Base-by-base conservation (phyloP, 2,888 invertebrate genomes). In the Drosophila subsilvestris region DNA sequence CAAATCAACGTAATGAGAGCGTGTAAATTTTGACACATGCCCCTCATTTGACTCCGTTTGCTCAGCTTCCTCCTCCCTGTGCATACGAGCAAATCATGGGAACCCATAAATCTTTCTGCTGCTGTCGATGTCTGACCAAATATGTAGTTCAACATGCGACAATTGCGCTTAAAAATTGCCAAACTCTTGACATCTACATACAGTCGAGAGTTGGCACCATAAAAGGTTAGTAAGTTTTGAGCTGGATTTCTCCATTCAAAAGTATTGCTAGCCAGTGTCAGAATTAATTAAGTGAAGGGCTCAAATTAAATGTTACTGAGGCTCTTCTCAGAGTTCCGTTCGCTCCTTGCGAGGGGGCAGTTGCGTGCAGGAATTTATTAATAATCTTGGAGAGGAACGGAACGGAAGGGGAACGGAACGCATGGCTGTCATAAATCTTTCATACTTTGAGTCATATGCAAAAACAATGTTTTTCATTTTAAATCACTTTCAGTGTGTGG, bases 1-100 rank as follows among this genome's bases (percentile, higher is more conserved):
- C 79, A 74, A 78, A 74, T 80, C 73, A 61, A 18, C 63, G 72
- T 66, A 86, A 83, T 79, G 83, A 71, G 86, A 86, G 84, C 86
- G 79, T 79, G 86, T 70, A 86, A 78, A 79, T 81, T 74, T 73
- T 86, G 83, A 84, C 86, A 84, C 86, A 81, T 84, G 81, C 86
- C 73, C 74, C 74, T 76, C 47, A 44, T 55, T 54, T 47, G 55
- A 50, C 53, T 63, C 29, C 43, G 25, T 54, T 49, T 10, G 10
- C 32, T 29, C 17, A 14, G 45, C 62, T 53, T 53, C 27, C 25
- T 53, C 27, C 25, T 49, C 27, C 20, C 17, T 14, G 32, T 20
- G n/a, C 7, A 42, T 12, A n/a, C 18, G 56, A 44, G 44, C 22
- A 47, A 66, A 53, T 49, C 74, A 74, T 74, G 74, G 68, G 68